A percentile compares a stretch with the other conserved stretches of the same genome.
Evolutionary conservation across 1,140 invertebrate genomes (phyloP).

Genomic region (Drosophila busckii): DNA sequence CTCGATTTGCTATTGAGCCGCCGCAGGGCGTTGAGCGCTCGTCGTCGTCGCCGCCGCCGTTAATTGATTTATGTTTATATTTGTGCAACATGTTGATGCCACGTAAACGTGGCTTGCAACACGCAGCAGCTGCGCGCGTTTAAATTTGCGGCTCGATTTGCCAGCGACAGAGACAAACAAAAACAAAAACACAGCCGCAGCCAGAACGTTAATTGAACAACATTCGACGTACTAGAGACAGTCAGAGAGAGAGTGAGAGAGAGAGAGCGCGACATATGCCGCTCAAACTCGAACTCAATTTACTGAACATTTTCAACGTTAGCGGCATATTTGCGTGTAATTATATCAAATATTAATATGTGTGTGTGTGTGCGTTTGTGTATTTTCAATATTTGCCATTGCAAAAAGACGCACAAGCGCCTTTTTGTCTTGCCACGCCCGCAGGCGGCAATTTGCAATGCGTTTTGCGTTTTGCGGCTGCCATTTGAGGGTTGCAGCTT

Average conservation of each 20-base stretch:
- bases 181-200: slow-evolving; percentile 60
- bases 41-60: slow-evolving; percentile 48
- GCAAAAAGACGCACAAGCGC: slow-evolving; percentile 32
- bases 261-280: background rate
- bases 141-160: slow-evolving; percentile 8
- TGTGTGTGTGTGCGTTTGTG: background rate
- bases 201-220: slow-evolving; percentile 75
- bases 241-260: background rate
- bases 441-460: slow-evolving; percentile 47
- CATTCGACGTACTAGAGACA: slow-evolving; percentile 46
- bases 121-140: too few relatives aligned
- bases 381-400: slow-evolving; percentile 14
- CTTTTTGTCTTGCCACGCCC: slow-evolving; percentile 50
- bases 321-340: slow-evolving; percentile 70
- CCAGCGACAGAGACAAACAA: slow-evolving; percentile 50
- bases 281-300: slow-evolving; percentile 51
- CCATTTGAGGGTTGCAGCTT: slow-evolving; percentile 11
- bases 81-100: slow-evolving; percentile 73
- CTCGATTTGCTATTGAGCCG: slow-evolving; percentile 1
- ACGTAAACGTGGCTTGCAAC: slow-evolving; percentile 7
- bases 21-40: background rate
- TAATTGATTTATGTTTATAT: slow-evolving; percentile 78
- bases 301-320: slow-evolving; percentile 54
- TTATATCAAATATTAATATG: slow-evolving; percentile 55
- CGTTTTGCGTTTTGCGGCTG: slow-evolving; percentile 35